Percentiles rank a stretch among this genome's conserved stretches.
Evolutionary conservation across 2,888 invertebrate species (phyloP).

Genomic region (Drosophila mimetica): DNA sequence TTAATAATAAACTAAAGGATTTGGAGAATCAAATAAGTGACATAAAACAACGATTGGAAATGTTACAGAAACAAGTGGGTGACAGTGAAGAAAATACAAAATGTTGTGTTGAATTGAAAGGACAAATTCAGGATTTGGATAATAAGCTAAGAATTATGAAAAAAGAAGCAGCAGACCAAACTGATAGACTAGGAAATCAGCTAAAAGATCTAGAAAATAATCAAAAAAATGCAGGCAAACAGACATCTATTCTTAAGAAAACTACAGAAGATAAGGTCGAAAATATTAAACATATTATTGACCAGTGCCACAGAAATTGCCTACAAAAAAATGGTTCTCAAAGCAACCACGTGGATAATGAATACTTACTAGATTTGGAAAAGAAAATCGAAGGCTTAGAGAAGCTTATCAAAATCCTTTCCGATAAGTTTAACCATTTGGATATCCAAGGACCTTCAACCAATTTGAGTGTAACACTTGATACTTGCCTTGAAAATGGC

Average conservation of each 20-base stretch:
- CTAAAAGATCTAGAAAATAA: conserved; percentile 11
- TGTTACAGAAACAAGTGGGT: conserved; percentile 17
- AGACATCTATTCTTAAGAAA: background rate
- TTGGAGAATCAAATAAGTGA: conserved; percentile 9
- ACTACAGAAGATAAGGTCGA: background rate
- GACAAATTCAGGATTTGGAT: conserved; percentile 9
- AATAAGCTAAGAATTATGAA: background rate
- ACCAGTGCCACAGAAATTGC: conserved; percentile 20
- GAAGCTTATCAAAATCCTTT: background rate
- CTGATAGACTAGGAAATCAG: conserved; percentile 8
- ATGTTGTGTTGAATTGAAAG: conserved; percentile 42
- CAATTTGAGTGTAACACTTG: background rate
- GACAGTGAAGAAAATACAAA: background rate
- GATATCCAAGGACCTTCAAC: background rate
- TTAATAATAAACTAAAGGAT: conserved; percentile 1
- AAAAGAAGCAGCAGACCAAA: background rate
- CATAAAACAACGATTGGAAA: background rate
- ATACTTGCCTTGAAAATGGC: background rate
- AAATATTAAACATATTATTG: background rate
- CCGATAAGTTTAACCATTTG: background rate
- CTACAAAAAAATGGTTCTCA: background rate
- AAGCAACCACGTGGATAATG: too few species aligned
- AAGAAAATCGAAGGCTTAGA: background rate
- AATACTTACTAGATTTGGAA: background rate
- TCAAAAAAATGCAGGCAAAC: background rate